Base-by-base conservation (phyloP, 2,797 vertebrate species). In the Enteromius radiatus region DNA sequence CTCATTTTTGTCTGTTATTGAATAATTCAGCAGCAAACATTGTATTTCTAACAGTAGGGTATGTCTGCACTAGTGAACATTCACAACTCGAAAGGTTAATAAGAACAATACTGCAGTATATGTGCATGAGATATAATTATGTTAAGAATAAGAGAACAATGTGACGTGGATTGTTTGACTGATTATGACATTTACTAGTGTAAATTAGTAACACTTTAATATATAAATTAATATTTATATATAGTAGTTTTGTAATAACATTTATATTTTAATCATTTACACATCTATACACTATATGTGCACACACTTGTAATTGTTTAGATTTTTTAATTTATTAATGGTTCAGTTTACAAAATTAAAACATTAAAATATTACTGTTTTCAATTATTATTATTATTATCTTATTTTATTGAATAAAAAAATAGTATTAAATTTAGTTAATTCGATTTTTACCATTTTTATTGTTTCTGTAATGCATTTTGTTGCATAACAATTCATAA, bases 11-110 rank as follows among this genome's bases (percentile, higher is more conserved):
- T 9, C 6, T 33, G 5, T 26, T 61, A 6, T 59, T 31, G 5
- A 70, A 69, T 69, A 69, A 79, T 79, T 79, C 36, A 79, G 17
- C 23, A 38, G 21, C 23, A 33, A 67, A 47, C 45, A 21, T 36
- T 80, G 26, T 70, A 33, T 61, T 45, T 61, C 7, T 26, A 61
- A 61, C 41, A 4, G 7, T 12, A 33, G 4, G 33, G 38, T 80
- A 45, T 80, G 17, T 11, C 10, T 59, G 56, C 23, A 14, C 56
- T 14, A 59, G 56, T 59, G 56, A 59, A 12, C 11, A 2, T 59
- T 14, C 23, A 14, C 11, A 59, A 26, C 56, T 59, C 56, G 5
- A 59, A 23, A 59, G 56, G 56, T 12, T 59, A 59, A 59, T 59
- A 26, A 59, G 56, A 26, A 14, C 23, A 59, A 36, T 36, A 23